These are phyloP conservation scores for Macroramphosus scolopax DNA, from an alignment of 2,797 vertebrate genomes.

Conservation along the genomic window DNA sequence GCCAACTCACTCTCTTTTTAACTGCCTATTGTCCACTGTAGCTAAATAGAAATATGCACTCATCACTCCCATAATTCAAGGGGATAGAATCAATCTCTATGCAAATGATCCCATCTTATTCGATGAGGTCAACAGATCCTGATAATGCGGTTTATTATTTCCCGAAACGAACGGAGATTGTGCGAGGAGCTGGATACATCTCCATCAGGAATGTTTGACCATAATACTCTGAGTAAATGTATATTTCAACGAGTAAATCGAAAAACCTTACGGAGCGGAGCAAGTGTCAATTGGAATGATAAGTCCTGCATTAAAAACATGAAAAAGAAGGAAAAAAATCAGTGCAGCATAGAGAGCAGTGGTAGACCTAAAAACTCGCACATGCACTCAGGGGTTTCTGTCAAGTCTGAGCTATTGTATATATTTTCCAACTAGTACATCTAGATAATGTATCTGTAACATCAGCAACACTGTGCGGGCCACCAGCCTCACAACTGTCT, in stretches of 20 bases:
- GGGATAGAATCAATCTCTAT: constrained; percentile 82
- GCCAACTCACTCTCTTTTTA: constrained; percentile 51
- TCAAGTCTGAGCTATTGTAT: too few species aligned
- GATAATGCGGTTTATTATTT: constrained; percentile 75
- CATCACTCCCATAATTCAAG: constrained; percentile 65
- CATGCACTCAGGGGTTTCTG: too few species aligned
- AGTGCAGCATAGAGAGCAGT: too few species aligned
- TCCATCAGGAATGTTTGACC: constrained; percentile 70
- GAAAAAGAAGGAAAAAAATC: not conserved
- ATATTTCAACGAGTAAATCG: constrained; percentile 55
- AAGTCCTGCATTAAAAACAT: constrained; percentile 21
- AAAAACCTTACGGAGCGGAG: constrained; percentile 19
- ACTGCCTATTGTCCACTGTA: constrained; percentile 68
- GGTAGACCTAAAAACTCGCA: too few species aligned
- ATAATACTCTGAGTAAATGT: constrained; percentile 65
- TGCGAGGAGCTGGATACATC: constrained; percentile 69
- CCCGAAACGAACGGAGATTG: constrained; percentile 65
- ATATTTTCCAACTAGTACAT: too few species aligned
- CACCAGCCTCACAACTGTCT: too few species aligned
- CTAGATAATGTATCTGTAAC: too few species aligned
- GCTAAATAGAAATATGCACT: constrained; percentile 71
- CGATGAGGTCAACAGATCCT: constrained; percentile 70
- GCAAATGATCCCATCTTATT: constrained; percentile 76
- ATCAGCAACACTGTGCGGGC: too few species aligned
- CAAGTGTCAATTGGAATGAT: constrained; percentile 30